phyloP scores from a whole-genome alignment of 1,140 invertebrate genomes.

The Brachionus calyciflorus region DNA sequence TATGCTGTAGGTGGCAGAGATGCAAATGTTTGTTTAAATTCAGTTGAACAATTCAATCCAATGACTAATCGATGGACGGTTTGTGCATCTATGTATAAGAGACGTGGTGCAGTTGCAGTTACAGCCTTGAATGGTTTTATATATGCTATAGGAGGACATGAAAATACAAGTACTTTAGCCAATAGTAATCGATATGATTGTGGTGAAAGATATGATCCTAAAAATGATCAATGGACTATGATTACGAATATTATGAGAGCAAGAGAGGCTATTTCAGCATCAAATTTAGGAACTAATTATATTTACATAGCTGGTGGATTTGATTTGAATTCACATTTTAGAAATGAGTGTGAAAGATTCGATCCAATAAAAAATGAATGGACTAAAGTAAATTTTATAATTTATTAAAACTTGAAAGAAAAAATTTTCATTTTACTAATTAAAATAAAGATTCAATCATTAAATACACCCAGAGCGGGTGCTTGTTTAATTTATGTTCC shows the following conservation, averaged over 20 bases:
- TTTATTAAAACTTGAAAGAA: not conserved
- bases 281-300: slow-evolving; percentile 55
- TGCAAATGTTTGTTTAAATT: slow-evolving; percentile 80
- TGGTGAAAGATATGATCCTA: slow-evolving; percentile 61
- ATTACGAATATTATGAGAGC: slow-evolving; percentile 58
- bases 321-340: slow-evolving; percentile 59
- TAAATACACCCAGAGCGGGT: slow-evolving; percentile 23
- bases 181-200: slow-evolving; percentile 63
- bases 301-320: slow-evolving; percentile 60
- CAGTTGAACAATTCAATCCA: slow-evolving; percentile 76
- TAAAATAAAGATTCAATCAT: not conserved
- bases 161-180: slow-evolving; percentile 52
- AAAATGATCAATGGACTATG: slow-evolving; percentile 61
- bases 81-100: slow-evolving; percentile 75
- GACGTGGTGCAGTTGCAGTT: slow-evolving; percentile 58
- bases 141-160: slow-evolving; percentile 57
- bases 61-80: slow-evolving; percentile 78
- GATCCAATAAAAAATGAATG: slow-evolving; percentile 60
- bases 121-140: slow-evolving; percentile 26
- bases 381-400: slow-evolving; percentile 50
- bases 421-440: not conserved
- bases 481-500: slow-evolving; percentile 42
- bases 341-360: slow-evolving; percentile 59
- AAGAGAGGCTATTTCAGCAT: slow-evolving; percentile 59
- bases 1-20: slow-evolving; percentile 90